Conservation (phyloP, 2,888 invertebrate species). For the Eupithecia subumbrata region DNA sequence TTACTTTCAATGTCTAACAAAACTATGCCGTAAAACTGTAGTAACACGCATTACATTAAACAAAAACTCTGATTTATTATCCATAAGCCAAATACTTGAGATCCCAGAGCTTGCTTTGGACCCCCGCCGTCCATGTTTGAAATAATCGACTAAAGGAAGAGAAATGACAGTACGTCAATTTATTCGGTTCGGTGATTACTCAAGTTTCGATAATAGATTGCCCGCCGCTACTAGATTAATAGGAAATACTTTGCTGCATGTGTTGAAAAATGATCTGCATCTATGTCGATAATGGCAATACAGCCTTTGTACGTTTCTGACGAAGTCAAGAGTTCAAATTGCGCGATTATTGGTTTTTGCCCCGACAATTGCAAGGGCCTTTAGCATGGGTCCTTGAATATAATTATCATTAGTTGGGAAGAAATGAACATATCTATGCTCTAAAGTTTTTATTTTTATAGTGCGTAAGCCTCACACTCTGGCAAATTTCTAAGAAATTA, state of each 20-base stretch:
- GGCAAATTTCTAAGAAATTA: too few relatives aligned
- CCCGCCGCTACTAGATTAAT: conserved; percentile 79
- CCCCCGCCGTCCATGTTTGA: conserved; percentile 80
- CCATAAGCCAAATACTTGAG: conserved; percentile 64
- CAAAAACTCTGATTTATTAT: conserved; percentile 70
- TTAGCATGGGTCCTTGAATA: neutral
- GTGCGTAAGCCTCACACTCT: too few relatives aligned
- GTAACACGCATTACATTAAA: conserved; percentile 35
- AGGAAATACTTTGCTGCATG: conserved; percentile 62
- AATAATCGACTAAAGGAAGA: conserved; percentile 82
- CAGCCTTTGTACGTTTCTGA: conserved; percentile 17
- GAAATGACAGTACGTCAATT: conserved; percentile 82
- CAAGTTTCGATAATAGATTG: conserved; percentile 82
- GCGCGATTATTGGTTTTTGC: conserved; percentile 11
- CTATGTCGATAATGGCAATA: conserved; percentile 23
- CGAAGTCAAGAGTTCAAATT: conserved; percentile 8
- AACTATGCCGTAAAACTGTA: conserved; percentile 1
- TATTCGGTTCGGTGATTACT: conserved; percentile 77
- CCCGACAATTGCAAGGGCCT: neutral
- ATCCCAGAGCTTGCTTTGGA: conserved; percentile 55
- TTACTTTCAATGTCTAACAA: conserved; percentile 3
- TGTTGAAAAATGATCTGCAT: conserved; percentile 60
- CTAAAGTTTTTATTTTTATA: too few relatives aligned
- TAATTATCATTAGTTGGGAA: neutral
- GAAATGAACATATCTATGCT: neutral